These are phyloP conservation scores for Zaprionus taronus DNA, from an alignment of 1,140 invertebrate genomes.

Conservation along the genomic window DNA sequence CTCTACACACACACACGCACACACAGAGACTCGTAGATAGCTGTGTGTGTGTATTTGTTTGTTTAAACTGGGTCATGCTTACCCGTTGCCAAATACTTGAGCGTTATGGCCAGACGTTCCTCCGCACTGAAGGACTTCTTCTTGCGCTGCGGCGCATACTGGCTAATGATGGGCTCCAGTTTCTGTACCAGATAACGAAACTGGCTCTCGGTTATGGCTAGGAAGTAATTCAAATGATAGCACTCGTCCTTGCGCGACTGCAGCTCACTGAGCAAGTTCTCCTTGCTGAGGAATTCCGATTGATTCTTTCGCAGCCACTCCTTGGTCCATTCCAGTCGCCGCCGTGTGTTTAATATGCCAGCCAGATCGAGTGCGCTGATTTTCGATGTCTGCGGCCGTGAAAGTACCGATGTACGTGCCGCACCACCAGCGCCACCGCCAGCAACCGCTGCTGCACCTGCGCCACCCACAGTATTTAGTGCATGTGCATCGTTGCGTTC, in stretches of 20 bases:
- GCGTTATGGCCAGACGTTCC: constrained; percentile 80
- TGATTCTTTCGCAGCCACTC: constrained; percentile 83
- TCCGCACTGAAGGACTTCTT: constrained; percentile 82
- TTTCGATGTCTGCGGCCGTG: constrained; percentile 72
- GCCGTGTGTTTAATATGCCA: constrained; percentile 74
- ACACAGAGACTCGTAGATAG: neutral
- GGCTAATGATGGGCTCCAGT: constrained; percentile 76
- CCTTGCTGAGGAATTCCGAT: constrained; percentile 75
- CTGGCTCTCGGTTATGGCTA: constrained; percentile 81
- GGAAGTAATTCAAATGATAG: constrained; percentile 83
- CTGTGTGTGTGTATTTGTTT: neutral
- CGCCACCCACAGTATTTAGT: constrained; percentile 16
- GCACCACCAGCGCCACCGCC: constrained; percentile 46
- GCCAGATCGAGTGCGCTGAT: constrained; percentile 77
- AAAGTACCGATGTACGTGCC: constrained; percentile 66
- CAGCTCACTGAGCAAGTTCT: constrained; percentile 75
- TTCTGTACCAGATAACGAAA: constrained; percentile 79
- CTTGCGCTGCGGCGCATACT: constrained; percentile 80
- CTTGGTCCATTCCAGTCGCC: constrained; percentile 80
- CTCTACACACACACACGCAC: neutral
- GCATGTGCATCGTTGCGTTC: constrained; percentile 50
- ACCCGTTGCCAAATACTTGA: constrained; percentile 84
- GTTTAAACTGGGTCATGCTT: constrained; percentile 30
- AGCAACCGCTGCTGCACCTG: constrained; percentile 9
- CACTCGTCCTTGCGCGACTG: constrained; percentile 80